Conservation (phyloP, 37 sponge, comb jelly and placozoan genomes). For the Spongilla lacustris region DNA sequence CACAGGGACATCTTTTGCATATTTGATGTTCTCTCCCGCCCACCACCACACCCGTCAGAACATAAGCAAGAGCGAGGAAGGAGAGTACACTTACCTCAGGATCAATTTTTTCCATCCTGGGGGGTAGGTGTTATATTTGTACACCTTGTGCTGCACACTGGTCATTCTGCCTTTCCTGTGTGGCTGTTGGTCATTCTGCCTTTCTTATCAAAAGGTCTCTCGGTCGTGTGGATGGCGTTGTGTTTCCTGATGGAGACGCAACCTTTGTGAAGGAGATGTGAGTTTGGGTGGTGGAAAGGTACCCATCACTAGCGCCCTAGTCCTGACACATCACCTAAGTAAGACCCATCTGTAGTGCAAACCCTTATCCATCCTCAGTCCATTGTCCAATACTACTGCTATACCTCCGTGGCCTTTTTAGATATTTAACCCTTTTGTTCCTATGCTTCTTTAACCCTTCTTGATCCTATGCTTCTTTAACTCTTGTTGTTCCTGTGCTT, state of each 20-base stretch:
- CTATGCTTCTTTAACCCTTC: not conserved
- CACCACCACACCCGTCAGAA: constrained; percentile 46
- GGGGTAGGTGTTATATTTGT: constrained; percentile 34
- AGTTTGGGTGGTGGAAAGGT: constrained; percentile 8
- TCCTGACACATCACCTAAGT: too few species aligned
- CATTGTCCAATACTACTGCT: not conserved
- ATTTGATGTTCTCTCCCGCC: not conserved
- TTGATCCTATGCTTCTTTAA: not conserved
- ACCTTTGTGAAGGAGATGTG: constrained; percentile 94
- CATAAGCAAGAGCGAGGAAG: constrained; percentile 96
- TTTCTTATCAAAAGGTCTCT: constrained; percentile 48
- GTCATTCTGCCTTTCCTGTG: too few species aligned
- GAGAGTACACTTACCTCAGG: constrained; percentile 91
- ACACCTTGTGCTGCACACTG: too few species aligned
- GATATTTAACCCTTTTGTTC: not conserved
- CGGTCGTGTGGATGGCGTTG: constrained; percentile 74
- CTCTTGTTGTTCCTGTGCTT: not conserved
- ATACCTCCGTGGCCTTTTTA: too few species aligned
- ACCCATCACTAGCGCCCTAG: too few species aligned
- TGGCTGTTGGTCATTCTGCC: too few species aligned
- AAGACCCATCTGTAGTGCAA: too few species aligned
- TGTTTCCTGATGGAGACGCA: constrained; percentile 87
- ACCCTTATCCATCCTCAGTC: too few species aligned
- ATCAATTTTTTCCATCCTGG: constrained; percentile 95
- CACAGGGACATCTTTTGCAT: not conserved